A percentile compares a stretch with the other conserved stretches of the same genome.
Evolutionary conservation across 2,888 invertebrate species (phyloP).

Genomic region (Clusia tigrina): DNA sequence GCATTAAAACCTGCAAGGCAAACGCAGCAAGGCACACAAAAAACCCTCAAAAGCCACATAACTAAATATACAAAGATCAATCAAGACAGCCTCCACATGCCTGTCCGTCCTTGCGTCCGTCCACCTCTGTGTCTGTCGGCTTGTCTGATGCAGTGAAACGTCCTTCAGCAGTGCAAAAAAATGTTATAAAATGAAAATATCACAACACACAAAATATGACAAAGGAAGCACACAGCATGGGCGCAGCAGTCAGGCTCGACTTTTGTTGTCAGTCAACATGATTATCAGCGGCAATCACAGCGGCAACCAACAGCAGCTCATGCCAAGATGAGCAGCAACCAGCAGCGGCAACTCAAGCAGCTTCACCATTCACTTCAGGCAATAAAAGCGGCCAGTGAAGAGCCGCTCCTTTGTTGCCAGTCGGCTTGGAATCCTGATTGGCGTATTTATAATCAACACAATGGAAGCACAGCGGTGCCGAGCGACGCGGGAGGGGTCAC

Average conservation of each 20-base stretch:
- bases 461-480: no score
- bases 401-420: neutral
- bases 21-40: neutral
- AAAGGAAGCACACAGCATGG: neutral
- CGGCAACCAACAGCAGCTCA: no score
- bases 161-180: neutral
- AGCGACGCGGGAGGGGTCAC: no score
- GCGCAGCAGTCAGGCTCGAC: no score
- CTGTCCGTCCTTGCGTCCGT: neutral
- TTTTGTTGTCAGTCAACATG: no score
- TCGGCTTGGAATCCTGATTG: neutral
- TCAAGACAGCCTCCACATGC: no score
- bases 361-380: neutral
- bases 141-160: neutral
- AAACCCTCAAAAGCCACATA: neutral
- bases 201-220: no score
- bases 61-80: conserved; percentile 2
- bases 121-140: no score
- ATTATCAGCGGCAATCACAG: no score
- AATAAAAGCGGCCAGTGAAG: neutral
- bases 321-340: no score
- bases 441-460: neutral
- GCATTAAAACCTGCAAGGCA: no score
- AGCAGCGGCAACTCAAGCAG: neutral
- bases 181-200: neutral